Base-by-base conservation (phyloP, 2,888 invertebrate genomes). In the Epirrita christyi region DNA sequence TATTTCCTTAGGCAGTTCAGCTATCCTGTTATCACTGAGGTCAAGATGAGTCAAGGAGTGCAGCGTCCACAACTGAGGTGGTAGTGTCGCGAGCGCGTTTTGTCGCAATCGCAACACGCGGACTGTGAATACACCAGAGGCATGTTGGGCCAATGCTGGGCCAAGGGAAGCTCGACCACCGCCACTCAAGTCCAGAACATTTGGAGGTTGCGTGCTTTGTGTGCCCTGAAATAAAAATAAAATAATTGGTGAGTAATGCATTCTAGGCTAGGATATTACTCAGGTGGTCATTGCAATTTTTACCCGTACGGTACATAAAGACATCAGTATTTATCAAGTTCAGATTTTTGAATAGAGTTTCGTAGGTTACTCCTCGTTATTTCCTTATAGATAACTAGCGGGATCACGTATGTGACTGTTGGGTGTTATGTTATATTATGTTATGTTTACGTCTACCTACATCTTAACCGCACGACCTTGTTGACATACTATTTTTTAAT, bases 11-110 rank as follows among this genome's bases (percentile, higher is more conserved):
- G 96, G 95, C 55, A 96, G 80, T 59, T 93, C 93, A 51, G 93
- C 81, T 66, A 96, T 92, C 66, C 92, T 92, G 78, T 96, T 96
- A 73, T 95, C 94, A 45, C 95, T 94, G 63, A 96, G 84, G 78
- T 96, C 95, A 54, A 96, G 91, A 56, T 93, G 93, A 37, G 93
- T 93, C 61, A 96, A 84, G 1, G 93, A 88, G n/a, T 86, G 85
- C 59, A 96, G 83, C 51, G 93, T 88, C 74, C 95, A 89, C 53
- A 95, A 82, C 68, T 94, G 94, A 21, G 83, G 77, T 0, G 96
- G 96, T 60, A 96, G 83, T 29, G 88, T 78, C 47, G 90, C 86
- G 49, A 96, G 92, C 13, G 92, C 90, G 77, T 95, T 96, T n/a
- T 76, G 76, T 10, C 83, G 68, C 55, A 91, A 72, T 2, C 76